Conservation (phyloP, 1,140 invertebrate species). For the Venturia canescens region DNA sequence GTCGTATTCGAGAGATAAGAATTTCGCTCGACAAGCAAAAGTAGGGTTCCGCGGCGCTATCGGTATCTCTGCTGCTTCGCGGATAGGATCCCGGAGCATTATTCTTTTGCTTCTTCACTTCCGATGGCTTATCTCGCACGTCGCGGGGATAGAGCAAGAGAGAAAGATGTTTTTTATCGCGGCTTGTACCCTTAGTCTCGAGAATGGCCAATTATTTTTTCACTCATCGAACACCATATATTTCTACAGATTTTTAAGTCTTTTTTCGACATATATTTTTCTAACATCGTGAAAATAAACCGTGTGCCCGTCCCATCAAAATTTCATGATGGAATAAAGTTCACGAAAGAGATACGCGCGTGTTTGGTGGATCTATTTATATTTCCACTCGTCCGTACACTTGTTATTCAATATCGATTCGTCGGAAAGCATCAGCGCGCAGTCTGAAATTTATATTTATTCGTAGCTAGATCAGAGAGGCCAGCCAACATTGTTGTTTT, state of each 20-base stretch:
- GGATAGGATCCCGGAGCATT: slow-evolving; percentile 2
- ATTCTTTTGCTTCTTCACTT: slow-evolving; percentile 28
- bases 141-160: not conserved
- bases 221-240: not conserved
- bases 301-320: not conserved
- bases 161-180: too few species aligned
- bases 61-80: not conserved
- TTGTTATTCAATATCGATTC: slow-evolving; percentile 1
- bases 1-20: slow-evolving; percentile 16
- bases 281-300: not conserved
- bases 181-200: slow-evolving; percentile 1
- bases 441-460: slow-evolving; percentile 22
- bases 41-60: not conserved
- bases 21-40: slow-evolving; percentile 32
- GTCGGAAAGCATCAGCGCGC: not conserved
- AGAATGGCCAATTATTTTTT: slow-evolving; percentile 30
- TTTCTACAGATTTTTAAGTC: not conserved
- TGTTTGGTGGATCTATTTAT: not conserved
- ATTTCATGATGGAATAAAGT: not conserved
- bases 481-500: not conserved
- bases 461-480: slow-evolving; percentile 6
- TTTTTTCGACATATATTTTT: not conserved
- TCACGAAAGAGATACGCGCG: not conserved
- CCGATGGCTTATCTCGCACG: slow-evolving; percentile 24
- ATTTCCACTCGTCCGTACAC: not conserved